Evolutionary conservation across 2,888 invertebrate genomes (phyloP).

Genomic region (Carcina quercana): DNA sequence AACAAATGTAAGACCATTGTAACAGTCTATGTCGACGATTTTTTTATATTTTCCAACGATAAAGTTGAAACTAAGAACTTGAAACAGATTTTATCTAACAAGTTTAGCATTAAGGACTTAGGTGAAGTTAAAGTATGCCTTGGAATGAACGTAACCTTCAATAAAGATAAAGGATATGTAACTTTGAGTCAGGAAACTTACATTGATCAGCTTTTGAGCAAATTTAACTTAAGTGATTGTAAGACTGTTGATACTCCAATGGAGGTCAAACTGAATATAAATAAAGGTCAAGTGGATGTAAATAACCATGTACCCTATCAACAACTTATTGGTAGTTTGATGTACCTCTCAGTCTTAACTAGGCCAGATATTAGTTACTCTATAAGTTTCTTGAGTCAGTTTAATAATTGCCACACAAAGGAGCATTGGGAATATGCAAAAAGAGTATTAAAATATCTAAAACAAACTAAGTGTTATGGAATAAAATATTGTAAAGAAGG

Average conservation of each 20-base stretch:
- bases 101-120: slow-evolving; percentile 14
- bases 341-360: slow-evolving; percentile 10
- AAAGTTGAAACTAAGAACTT: slow-evolving; percentile 2
- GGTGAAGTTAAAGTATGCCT: slow-evolving; percentile 15
- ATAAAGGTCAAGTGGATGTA: slow-evolving; percentile 3
- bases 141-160: slow-evolving; percentile 9
- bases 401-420: slow-evolving; percentile 10
- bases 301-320: slow-evolving; percentile 6
- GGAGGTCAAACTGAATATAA: slow-evolving; percentile 11
- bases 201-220: slow-evolving; percentile 4
- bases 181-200: slow-evolving; percentile 6
- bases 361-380: slow-evolving; percentile 6
- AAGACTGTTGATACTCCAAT: slow-evolving; percentile 11
- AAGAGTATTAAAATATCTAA: slow-evolving; percentile 10
- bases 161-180: slow-evolving; percentile 1
- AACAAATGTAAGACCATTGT: slow-evolving; percentile 3
- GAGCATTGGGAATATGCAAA: slow-evolving; percentile 9
- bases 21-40: slow-evolving; percentile 11
- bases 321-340: slow-evolving; percentile 10
- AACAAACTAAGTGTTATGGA: slow-evolving; percentile 6
- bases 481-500: slow-evolving; percentile 7
- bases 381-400: slow-evolving; percentile 8
- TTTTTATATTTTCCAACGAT: slow-evolving; percentile 11
- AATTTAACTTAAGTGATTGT: slow-evolving; percentile 7
- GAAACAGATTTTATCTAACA: slow-evolving; percentile 2